Percentiles rank a stretch among this genome's conserved stretches.
These are phyloP conservation scores for Parthenolecanium corni DNA, from an alignment of 2,888 invertebrate species.

Conservation along the genomic window DNA sequence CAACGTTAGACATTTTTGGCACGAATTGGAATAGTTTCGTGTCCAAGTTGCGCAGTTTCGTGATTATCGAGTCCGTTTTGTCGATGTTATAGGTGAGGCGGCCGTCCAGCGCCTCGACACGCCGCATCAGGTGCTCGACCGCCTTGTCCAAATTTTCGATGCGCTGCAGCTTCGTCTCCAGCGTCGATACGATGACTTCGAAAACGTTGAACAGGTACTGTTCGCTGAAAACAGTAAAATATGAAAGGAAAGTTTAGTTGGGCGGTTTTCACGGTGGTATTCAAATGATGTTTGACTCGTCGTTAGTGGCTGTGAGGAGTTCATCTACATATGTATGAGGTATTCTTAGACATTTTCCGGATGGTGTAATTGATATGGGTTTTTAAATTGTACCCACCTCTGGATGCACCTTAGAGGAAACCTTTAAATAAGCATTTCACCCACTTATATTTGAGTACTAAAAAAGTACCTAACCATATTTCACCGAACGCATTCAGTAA, in stretches of 20 bases:
- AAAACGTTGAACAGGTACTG: conserved; percentile 79
- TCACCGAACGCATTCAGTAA: too few relatives aligned
- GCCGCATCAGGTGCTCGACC: conserved; percentile 72
- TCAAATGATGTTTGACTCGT: background rate
- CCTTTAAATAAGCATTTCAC: too few relatives aligned
- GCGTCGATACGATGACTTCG: conserved; percentile 76
- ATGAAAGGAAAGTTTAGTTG: conserved; percentile 33
- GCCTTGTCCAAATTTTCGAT: conserved; percentile 81
- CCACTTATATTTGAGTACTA: too few relatives aligned
- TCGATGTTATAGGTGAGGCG: conserved; percentile 71
- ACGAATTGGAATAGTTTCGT: conserved; percentile 55
- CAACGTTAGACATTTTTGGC: conserved; percentile 5
- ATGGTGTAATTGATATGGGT: too few relatives aligned
- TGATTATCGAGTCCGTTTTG: conserved; percentile 71
- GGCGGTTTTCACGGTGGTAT: background rate
- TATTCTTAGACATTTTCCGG: too few relatives aligned
- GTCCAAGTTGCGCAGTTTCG: conserved; percentile 62
- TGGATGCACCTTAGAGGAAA: too few relatives aligned
- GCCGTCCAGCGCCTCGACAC: conserved; percentile 70
- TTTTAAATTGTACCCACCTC: too few relatives aligned
- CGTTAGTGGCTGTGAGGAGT: too few relatives aligned
- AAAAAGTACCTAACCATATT: too few relatives aligned
- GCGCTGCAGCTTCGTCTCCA: conserved; percentile 74
- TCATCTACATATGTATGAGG: too few relatives aligned
- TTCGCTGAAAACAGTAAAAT: conserved; percentile 56